Evolutionary conservation across 2,888 invertebrate species (phyloP), one percentile per base, ranked within the genome.

Genomic region (Orgyia antiqua): DNA sequence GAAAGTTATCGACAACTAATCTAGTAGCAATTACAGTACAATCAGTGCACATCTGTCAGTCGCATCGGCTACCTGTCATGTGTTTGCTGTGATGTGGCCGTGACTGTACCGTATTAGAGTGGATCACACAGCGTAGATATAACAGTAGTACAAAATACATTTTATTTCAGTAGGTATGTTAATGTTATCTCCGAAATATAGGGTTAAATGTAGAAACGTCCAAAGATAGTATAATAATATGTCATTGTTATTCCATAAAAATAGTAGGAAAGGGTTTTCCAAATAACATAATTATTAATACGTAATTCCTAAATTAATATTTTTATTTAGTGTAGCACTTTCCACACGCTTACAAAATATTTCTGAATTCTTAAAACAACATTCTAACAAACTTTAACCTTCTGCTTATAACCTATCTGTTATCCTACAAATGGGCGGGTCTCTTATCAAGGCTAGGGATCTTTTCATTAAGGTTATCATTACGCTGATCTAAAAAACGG

Each of bases 391-490:
- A 24, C 3, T 29, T 18, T 2, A 31, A 10, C n/a, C 26, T 39
- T 15, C 39, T 39, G 28, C 9, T 3, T 10, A 0, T 10, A 12
- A 1, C 3, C 15, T 36, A 4, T 3, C 7, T 6, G 6, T 8
- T 25, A 13, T 4, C 24, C 4, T 17, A 20, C 7, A 18, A 17
- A 10, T 26, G 33, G 23, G 31, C 33, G 36, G 13, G n/a, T 13
- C 36, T 27, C 33, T 32, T 74, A 78, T 80, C 79, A 40, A 15
- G 11, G 19, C 33, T 33, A 36, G 68, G 73, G 74, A 83, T 83
- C 83, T 82, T 78, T 80, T 82, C 80, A 83, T 84, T 79, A 83
- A 75, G 77, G 78, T 78, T 82, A 82, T 80, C 83, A 48, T 42
- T 30, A 33, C 38, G 39, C 45, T 24, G 43, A 68, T 69, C 69